These are phyloP conservation scores for Perithous albicinctus DNA, from an alignment of 2,888 invertebrate genomes.

Conservation along the genomic window DNA sequence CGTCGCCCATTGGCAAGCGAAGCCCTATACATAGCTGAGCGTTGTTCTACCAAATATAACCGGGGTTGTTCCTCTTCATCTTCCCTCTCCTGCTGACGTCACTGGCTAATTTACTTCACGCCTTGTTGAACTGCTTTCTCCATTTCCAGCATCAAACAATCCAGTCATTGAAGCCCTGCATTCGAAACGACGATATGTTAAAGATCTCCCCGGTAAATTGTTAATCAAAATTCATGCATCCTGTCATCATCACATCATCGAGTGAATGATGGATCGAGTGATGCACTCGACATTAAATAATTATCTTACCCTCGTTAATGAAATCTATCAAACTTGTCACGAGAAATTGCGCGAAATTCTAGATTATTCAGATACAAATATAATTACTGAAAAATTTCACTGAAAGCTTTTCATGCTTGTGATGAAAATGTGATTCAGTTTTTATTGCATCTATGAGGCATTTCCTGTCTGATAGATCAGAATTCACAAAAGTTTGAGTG, in stretches of 20 bases:
- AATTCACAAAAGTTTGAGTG: too few relatives aligned
- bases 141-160: neutral
- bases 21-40: constrained; percentile 1
- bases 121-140: constrained; percentile 78
- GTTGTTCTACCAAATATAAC: constrained; percentile 31
- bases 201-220: constrained; percentile 73
- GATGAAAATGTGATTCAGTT: constrained; percentile 4
- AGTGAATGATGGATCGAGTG: neutral
- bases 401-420: constrained; percentile 4
- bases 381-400: neutral
- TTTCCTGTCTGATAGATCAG: too few relatives aligned
- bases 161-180: neutral
- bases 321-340: constrained; percentile 12
- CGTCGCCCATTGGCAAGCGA: constrained; percentile 21
- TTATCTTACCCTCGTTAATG: neutral
- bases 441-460: too few relatives aligned
- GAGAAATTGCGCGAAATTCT: neutral
- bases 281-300: constrained; percentile 21
- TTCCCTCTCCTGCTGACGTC: constrained; percentile 76
- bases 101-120: constrained; percentile 81
- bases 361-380: neutral
- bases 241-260: neutral
- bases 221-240: constrained; percentile 73
- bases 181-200: constrained; percentile 39
- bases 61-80: constrained; percentile 10